Base-by-base conservation (phyloP, 2,888 invertebrate species). In the Agrilus cyanescens region DNA sequence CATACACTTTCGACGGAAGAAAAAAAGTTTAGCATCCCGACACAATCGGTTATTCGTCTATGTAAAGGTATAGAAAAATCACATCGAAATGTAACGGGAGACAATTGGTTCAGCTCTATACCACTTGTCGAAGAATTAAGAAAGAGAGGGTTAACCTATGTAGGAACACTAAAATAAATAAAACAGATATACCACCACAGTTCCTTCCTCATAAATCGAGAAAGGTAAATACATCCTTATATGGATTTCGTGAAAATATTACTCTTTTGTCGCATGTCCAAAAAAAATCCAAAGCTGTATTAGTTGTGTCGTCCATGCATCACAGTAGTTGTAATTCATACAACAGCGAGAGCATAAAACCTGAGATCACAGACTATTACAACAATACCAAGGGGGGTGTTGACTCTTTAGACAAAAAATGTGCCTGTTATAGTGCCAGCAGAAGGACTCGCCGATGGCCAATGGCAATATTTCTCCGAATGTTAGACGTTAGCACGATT, bases 81-180 rank as follows among this genome's bases (percentile, higher is more conserved):
- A n/a, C n/a, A n/a, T n/a, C n/a, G n/a, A n/a, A n/a, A n/a, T n/a
- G n/a, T n/a, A n/a, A n/a, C n/a, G n/a, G n/a, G n/a, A n/a, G n/a
- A n/a, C n/a, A n/a, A n/a, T n/a, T n/a, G n/a, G n/a, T n/a, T n/a
- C n/a, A n/a, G n/a, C n/a, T n/a, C n/a, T n/a, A n/a, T n/a, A n/a
- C n/a, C n/a, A n/a, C n/a, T n/a, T n/a, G n/a, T n/a, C n/a, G n/a
- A n/a, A n/a, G n/a, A n/a, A n/a, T n/a, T n/a, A n/a, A n/a, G n/a
- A n/a, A n/a, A n/a, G n/a, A n/a, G n/a, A n/a, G 33, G 42, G 38
- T 32, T 45, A n/a, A 49, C 45, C 20, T 49, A 51, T 45, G 48
- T 55, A 12, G 56, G 57, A 1, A 54, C 55, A 6, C 39, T 58
- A 41, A 50, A 48, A 58, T 55, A 50, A 57, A 58, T 42, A 58